Percentiles rank a stretch among this genome's conserved stretches.
These are phyloP conservation scores for Lates japonicus DNA, from an alignment of 2,797 vertebrate genomes.

Conservation along the genomic window DNA sequence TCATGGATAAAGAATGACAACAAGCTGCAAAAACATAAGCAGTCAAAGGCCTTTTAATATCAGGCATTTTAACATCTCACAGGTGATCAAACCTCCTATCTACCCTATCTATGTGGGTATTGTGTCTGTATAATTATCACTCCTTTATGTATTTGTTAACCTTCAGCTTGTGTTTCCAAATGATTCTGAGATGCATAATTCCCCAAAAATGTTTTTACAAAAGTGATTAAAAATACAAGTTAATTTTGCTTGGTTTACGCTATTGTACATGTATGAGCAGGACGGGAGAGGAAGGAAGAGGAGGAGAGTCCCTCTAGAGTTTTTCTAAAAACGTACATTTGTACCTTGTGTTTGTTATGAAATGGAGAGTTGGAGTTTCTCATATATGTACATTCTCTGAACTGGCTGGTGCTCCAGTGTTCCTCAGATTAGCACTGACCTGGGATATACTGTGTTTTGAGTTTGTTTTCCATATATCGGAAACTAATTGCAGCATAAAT, in stretches of 20 bases:
- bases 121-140: neutral
- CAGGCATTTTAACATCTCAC: neutral
- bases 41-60: neutral
- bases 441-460: slow-evolving; percentile 7
- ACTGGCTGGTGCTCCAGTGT: neutral
- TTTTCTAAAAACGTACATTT: neutral
- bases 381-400: neutral
- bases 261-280: neutral
- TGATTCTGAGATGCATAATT: neutral
- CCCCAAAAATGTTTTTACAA: neutral
- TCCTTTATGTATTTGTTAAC: neutral
- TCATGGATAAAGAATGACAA: neutral
- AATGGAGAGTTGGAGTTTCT: neutral
- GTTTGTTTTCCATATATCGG: neutral
- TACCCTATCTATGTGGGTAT: neutral
- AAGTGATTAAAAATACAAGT: neutral
- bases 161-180: neutral
- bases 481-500: neutral
- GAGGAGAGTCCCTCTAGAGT: too few relatives aligned
- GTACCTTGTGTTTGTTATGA: neutral
- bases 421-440: slow-evolving; percentile 3
- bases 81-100: neutral
- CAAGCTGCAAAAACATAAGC: neutral
- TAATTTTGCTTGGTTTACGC: neutral
- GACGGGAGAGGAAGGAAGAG: too few relatives aligned